Evolutionary conservation across 2,113 vertebrate genomes (phyloP).

Genomic region (Poicephalus gulielmi): DNA sequence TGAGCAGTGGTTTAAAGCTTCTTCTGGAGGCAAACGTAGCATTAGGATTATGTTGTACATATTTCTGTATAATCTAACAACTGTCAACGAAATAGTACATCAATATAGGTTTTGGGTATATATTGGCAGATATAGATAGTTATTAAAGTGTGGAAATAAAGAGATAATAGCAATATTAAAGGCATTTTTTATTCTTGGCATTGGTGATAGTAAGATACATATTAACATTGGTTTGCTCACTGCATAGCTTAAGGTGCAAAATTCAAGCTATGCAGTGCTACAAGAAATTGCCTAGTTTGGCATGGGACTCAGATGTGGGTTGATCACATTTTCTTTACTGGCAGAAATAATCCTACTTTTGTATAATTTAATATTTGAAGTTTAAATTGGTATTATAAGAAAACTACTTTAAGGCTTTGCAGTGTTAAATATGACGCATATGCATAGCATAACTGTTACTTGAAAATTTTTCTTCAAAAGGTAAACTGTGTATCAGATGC

Average conservation of each 20-base stretch:
- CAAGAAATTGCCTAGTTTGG: neutral
- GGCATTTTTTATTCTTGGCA: neutral
- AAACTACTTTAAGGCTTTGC: neutral
- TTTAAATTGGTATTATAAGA: neutral
- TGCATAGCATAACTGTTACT: neutral
- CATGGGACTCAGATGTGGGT: accelerated
- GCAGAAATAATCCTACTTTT: neutral
- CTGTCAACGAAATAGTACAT: neutral
- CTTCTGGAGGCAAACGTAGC: neutral
- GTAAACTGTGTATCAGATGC: neutral
- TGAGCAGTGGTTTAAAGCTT: neutral
- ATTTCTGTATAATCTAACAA: neutral
- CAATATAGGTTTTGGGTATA: neutral
- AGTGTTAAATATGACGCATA: neutral
- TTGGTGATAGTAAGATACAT: neutral
- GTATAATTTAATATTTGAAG: neutral
- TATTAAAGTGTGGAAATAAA: neutral
- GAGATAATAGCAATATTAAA: neutral
- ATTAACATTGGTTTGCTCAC: neutral
- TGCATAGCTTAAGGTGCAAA: neutral
- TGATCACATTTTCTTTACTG: neutral
- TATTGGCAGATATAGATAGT: neutral
- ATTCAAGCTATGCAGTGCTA: neutral
- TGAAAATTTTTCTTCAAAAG: neutral
- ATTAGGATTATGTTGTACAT: neutral